phyloP scores from a whole-genome alignment of 1,140 invertebrate species.

The Teleopsis dalmanni region DNA sequence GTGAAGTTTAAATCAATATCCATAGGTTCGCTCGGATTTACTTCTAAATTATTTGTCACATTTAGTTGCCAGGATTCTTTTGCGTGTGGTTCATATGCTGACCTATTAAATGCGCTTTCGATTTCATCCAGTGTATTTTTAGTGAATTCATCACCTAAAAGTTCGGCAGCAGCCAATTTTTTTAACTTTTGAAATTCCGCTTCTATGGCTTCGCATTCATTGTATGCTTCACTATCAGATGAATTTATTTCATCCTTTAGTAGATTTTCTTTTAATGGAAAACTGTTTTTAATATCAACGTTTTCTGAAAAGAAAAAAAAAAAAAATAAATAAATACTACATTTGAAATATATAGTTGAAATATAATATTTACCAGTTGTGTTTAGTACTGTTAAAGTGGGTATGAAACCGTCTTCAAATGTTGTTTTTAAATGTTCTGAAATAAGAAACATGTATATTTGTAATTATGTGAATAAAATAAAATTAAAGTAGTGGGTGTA shows the following conservation, averaged over 20 bases:
- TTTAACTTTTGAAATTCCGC: not conserved
- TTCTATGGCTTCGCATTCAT: slow-evolving; percentile 21
- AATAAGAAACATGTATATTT: slow-evolving; percentile 4
- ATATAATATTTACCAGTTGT: not conserved
- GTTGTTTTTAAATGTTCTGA: slow-evolving; percentile 12
- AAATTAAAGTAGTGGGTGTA: not conserved
- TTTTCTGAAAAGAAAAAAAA: not conserved
- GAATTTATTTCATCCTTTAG: slow-evolving; percentile 11
- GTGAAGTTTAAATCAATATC: slow-evolving; percentile 33
- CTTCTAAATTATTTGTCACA: not conserved
- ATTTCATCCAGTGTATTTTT: not conserved
- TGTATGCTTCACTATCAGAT: slow-evolving; percentile 33
- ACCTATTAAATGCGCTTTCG: not conserved
- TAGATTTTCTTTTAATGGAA: not conserved
- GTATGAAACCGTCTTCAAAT: slow-evolving; percentile 14
- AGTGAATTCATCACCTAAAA: slow-evolving; percentile 26
- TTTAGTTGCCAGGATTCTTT: not conserved
- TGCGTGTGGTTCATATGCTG: not conserved
- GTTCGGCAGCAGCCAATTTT: slow-evolving; percentile 21
- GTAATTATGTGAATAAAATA: not conserved
- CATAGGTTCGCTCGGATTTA: slow-evolving; percentile 24
- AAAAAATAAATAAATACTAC: not conserved
- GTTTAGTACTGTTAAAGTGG: slow-evolving; percentile 12
- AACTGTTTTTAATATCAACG: not conserved
- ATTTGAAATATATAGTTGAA: not conserved